Conservation (phyloP, 2,797 vertebrate genomes). For the Acipenser transmontanus region DNA sequence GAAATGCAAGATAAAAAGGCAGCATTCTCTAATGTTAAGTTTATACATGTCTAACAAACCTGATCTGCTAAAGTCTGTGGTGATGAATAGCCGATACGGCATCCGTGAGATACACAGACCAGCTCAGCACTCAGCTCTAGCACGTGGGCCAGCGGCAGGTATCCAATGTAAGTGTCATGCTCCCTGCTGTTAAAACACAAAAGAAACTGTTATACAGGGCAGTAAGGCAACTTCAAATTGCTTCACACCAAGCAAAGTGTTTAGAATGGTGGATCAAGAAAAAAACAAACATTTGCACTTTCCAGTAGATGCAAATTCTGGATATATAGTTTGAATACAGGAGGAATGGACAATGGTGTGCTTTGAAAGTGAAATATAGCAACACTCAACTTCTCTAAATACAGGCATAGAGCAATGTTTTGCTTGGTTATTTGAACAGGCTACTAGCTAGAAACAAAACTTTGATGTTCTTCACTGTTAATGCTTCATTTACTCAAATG, state of each 20-base stretch:
- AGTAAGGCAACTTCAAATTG: background rate
- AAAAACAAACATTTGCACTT: background rate
- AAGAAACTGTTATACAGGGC: background rate
- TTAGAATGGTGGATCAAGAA: background rate
- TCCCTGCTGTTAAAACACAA: constrained; percentile 58
- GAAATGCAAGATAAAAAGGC: too few species aligned
- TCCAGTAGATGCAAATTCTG: too few species aligned
- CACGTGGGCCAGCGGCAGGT: constrained; percentile 89
- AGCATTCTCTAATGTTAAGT: too few species aligned
- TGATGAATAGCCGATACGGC: constrained; percentile 87
- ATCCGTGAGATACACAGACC: constrained; percentile 77
- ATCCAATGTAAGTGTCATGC: constrained; percentile 83
- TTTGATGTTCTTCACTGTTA: too few species aligned
- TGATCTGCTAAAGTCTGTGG: constrained; percentile 88
- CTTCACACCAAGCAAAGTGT: background rate
- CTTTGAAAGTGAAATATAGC: too few species aligned
- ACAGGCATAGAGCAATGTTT: too few species aligned
- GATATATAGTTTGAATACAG: too few species aligned
- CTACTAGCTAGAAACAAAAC: too few species aligned
- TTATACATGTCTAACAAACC: constrained; percentile 44
- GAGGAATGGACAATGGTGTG: too few species aligned
- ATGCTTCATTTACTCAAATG: too few species aligned
- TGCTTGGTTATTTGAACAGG: too few species aligned
- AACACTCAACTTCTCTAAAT: too few species aligned
- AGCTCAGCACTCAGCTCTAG: constrained; percentile 88